Conservation (phyloP, 2,888 invertebrate species). For the Cordylochernes scorpioides region DNA sequence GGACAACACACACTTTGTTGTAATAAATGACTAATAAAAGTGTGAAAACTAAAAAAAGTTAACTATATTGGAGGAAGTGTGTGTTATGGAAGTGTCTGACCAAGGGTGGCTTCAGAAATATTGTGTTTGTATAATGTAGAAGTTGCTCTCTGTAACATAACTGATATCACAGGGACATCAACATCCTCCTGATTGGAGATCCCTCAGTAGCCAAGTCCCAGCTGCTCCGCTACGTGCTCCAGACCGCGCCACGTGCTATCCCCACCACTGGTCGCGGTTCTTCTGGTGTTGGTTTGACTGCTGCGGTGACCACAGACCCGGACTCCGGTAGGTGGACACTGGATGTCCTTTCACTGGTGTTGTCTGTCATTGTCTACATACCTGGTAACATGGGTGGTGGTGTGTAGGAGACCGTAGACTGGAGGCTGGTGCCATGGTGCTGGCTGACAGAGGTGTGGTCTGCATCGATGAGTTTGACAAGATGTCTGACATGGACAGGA, state of each 20-base stretch:
- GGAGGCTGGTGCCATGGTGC: slow-evolving; percentile 98
- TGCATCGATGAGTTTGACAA: slow-evolving; percentile 96
- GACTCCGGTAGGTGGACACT: slow-evolving; percentile 65
- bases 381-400: slow-evolving; percentile 2
- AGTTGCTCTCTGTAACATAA: too few relatives aligned
- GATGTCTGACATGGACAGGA: slow-evolving; percentile 96
- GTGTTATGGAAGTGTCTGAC: too few relatives aligned
- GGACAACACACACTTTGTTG: too few relatives aligned
- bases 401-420: slow-evolving; percentile 31
- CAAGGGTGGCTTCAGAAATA: too few relatives aligned
- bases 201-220: slow-evolving; percentile 98
- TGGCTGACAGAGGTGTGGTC: slow-evolving; percentile 90
- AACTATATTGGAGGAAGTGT: too few relatives aligned
- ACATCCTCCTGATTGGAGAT: slow-evolving; percentile 81
- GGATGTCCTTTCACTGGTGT: neutral
- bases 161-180: slow-evolving; percentile 42
- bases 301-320: slow-evolving; percentile 83
- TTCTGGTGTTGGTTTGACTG: slow-evolving; percentile 91
- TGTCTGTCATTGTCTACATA: neutral
- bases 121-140: too few relatives aligned
- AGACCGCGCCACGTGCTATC: slow-evolving; percentile 81
- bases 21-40: too few relatives aligned
- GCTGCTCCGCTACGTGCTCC: slow-evolving; percentile 63
- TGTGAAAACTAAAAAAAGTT: too few relatives aligned
- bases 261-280: slow-evolving; percentile 92